Percentiles rank a stretch among this genome's conserved stretches.
Conservation (phyloP, 2,888 invertebrate species). For the Trachelus troglodyta region DNA sequence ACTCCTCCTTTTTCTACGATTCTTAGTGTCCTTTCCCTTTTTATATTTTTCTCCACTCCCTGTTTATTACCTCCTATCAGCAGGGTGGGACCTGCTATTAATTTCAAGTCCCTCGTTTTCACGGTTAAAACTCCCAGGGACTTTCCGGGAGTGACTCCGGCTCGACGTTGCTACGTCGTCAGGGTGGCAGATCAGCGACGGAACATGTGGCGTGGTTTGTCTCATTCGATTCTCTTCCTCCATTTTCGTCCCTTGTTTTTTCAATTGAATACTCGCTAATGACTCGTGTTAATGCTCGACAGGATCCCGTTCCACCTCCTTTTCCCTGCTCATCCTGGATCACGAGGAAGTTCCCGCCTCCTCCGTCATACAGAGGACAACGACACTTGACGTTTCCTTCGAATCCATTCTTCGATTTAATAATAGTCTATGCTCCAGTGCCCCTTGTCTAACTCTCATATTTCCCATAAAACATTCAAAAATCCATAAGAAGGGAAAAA, state of each 20-base stretch:
- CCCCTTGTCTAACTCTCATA: neutral
- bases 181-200: neutral
- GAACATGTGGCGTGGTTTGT: neutral
- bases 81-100: neutral
- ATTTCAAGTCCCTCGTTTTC: neutral
- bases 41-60: neutral
- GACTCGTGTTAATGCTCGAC: neutral
- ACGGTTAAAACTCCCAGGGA: neutral
- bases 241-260: neutral
- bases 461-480: neutral
- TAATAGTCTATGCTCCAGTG: neutral
- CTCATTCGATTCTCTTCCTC: neutral
- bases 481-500: neutral
- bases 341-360: neutral
- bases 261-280: neutral
- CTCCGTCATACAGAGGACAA: neutral
- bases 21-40: neutral
- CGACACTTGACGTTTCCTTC: neutral
- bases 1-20: neutral
- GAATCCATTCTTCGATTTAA: neutral
- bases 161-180: neutral
- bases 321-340: neutral
- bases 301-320: neutral
- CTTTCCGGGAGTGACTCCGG: neutral
- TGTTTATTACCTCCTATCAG: neutral